Percentiles rank a stretch among this genome's conserved stretches.
Conservation (phyloP, 2,797 vertebrate genomes). For the Tympanoctomys barrerae region DNA sequence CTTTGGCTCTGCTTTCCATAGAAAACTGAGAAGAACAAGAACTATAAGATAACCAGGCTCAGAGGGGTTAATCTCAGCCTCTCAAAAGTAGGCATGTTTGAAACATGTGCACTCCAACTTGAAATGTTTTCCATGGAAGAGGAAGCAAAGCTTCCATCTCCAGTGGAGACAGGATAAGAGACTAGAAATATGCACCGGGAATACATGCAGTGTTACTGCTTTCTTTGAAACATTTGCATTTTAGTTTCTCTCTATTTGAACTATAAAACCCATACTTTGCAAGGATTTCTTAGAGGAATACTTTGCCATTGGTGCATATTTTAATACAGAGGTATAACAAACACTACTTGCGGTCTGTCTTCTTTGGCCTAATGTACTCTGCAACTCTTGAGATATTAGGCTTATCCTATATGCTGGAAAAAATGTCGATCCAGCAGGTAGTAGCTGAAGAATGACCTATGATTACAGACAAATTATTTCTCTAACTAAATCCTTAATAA, state of each 20-base stretch:
- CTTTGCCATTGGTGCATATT: not conserved
- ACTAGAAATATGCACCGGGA: not conserved
- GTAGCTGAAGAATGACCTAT: not conserved
- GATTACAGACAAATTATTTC: slow-evolving; percentile 33
- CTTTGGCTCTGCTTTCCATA: not conserved
- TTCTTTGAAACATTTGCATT: slow-evolving; percentile 30
- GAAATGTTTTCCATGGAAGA: slow-evolving; percentile 47
- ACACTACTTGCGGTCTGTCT: not conserved
- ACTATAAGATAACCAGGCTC: not conserved
- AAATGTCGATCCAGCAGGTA: slow-evolving; percentile 5
- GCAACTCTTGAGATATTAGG: slow-evolving; percentile 1
- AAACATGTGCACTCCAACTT: slow-evolving; percentile 6
- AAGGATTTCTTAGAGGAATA: slow-evolving; percentile 36
- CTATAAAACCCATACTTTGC: slow-evolving; percentile 41
- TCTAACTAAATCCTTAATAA: slow-evolving; percentile 50
- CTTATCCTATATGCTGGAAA: not conserved
- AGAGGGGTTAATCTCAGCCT: not conserved
- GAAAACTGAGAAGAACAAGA: slow-evolving; percentile 4
- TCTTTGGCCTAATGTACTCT: not conserved
- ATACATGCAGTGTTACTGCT: not conserved
- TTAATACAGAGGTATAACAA: slow-evolving; percentile 9
- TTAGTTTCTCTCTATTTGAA: slow-evolving; percentile 26
- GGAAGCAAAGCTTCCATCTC: not conserved
- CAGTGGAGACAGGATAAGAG: not conserved
- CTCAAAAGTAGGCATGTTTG: not conserved